Evolutionary conservation across 2,888 invertebrate species (phyloP), one percentile per base, ranked within the genome.

Genomic region (Clanis bilineata): DNA sequence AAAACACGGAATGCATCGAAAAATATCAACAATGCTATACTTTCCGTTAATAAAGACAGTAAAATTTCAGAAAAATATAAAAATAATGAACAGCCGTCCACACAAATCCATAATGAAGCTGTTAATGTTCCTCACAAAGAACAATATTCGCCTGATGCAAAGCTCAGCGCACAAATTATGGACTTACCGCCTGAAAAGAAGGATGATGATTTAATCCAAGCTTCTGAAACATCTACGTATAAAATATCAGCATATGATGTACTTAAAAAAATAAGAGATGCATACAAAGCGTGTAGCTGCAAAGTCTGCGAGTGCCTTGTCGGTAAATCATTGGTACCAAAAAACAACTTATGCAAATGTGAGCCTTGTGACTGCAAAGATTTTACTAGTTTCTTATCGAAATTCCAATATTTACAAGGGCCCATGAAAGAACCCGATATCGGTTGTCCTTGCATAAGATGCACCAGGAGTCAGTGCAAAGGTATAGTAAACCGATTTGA

Each of bases 251-350:
- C 73, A 39, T 64, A 65, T 43, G 81, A 90, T 61, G 77, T 90
- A 59, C 65, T 85, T 4, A 73, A 71, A 39, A 81, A 71, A 71
- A 71, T 90, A 45, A 85, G 82, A 71, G 83, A 88, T 64, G 77
- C 79, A 15, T 90, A 86, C 56, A 76, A 82, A 54, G 85, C 82
- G 0, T 90, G 90, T 56, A 86, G 80, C 70, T 90, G 90, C 62
- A 88, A 82, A 78, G 77, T 88, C 28, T 90, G 90, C 58, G 83
- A 88, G 67, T 90, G 90, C 54, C 68, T 86, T 18, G 64, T 61
- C 22, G 70, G 67, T 6, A 77, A 68, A 65, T 44, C 69, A 15
- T 21, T 65, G 21, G 55, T 55, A 2, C 62, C 58, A 18, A 72
- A 65, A 57, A 56, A 62, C 23, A 62, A 74, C 2, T 3, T 61